Evolutionary conservation across 2,113 vertebrate species (phyloP), one percentile per base, ranked within the genome.

Genomic region (Thamnophis sirtalis): DNA sequence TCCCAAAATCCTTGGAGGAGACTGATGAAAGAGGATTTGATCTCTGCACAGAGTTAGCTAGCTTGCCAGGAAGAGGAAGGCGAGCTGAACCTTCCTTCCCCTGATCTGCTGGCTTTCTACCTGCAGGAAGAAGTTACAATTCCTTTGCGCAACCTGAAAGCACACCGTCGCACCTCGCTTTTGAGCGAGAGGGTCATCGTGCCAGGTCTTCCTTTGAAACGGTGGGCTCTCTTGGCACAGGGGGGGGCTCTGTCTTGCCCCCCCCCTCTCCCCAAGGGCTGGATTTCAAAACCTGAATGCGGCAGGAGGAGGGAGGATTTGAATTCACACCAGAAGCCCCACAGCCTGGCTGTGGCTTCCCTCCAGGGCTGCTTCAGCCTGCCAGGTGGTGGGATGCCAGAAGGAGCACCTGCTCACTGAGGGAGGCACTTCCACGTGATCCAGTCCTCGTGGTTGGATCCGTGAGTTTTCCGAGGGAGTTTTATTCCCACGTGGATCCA

Each of bases 301-400:
- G 2, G 1, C 8, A 56, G 26, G 60, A 28, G 56, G 89, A 54
- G 68, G n/a, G 22, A 84, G 28, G 15, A 55, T 84, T 43, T 84
- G 22, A 38, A 26, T 54, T 43, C 26, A 8, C 22, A 56, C 4
- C 63, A 2, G 13, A 17, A 73, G 63, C 80, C 80, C 38, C 38
- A n/a, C 38, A 28, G 13, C 0, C 49, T 22, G 24, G 5, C 17
- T 33, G 13, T 58, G 21, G 54, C n/a, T 21, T 24, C 4, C 38
- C 33, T 50, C 33, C 43, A 17, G 1, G 5, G 24, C 26, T 6
- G 43, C 55, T 86, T 7, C 9, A 3, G 21, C 9, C 9, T 91
- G 90, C 84, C 90, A 91, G 84, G 43, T n/a, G n/a, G 84, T 91
- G 84, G 90, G 84, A 60, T 91, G 84, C 84, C 55, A 60, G 90